Base-by-base conservation (phyloP, 2,113 vertebrate species). In the Rhinolophus sinicus region DNA sequence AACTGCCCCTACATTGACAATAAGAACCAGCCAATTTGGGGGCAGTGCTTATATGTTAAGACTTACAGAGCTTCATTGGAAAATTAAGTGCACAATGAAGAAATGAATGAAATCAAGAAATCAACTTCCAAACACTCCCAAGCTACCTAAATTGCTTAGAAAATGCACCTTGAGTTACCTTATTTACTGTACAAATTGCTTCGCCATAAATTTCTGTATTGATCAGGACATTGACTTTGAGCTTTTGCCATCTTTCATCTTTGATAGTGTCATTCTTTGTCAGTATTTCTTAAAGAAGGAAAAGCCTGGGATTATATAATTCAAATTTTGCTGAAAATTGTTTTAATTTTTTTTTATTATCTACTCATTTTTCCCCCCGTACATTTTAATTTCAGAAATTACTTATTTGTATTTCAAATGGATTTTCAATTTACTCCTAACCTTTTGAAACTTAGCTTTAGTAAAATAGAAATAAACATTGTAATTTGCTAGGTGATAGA, bases 1-100 rank as follows among this genome's bases (percentile, higher is more conserved):
- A 97, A 96, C 33, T 28, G 81, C 33, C 93, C 93, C 24, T 75
- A 90, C 75, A 93, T 94, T 44, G 93, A 96, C 94, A 97, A 89
- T 92, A 96, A 72, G 96, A 97, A 95, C 75, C 76, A 96, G 80
- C 33, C 33, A 88, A 87, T 96, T 97, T 81, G 83, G 33, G 35
- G 50, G 7, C 70, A 56, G 6, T 12, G 33, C 9, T 13, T 19
- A 83, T 15, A 65, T 56, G 56, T 70, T 67, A 8, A 88, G 60
- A 60, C 28, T 82, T 69, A n/a, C 0, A 92, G 38, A 30, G 19
- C 4, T 54, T 69, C n/a, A 14, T 22, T 72, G 62, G 58, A 83
- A 91, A 83, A 40, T 33, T 83, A 26, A 93, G 62, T 76, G 33
- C 24, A 93, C 30, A 54, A 84, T 70, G 44, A 89, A 90, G 33